Percentiles rank a stretch among this genome's conserved stretches.
Evolutionary conservation across 1,140 invertebrate genomes (phyloP).

Genomic region (Trachymyrmex cornetzi): DNA sequence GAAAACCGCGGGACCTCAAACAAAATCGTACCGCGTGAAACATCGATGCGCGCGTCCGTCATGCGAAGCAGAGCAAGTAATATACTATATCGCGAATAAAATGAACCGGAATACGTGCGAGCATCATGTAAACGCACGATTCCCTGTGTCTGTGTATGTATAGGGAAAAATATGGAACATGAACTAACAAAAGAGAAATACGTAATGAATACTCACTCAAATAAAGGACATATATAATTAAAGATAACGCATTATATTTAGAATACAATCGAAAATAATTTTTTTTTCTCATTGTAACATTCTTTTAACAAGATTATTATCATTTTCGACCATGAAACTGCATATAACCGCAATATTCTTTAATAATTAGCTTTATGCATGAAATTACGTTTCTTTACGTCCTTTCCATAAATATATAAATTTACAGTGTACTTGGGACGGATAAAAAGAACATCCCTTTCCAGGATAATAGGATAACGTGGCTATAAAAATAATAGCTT

Average conservation of each 20-base stretch:
- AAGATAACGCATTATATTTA: conserved; percentile 2
- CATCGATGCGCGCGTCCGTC: conserved; percentile 25
- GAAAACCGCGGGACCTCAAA: conserved; percentile 46
- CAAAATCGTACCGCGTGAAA: conserved; percentile 45
- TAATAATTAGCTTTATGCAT: conserved; percentile 22
- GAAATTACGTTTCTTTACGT: not conserved
- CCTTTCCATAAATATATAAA: conserved; percentile 39
- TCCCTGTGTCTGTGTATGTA: not conserved
- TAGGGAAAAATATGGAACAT: not conserved
- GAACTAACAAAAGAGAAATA: not conserved
- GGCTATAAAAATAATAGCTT: conserved; percentile 48
- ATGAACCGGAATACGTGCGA: conserved; percentile 21
- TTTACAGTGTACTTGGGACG: conserved; percentile 5
- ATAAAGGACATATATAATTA: conserved; percentile 23
- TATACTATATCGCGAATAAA: conserved; percentile 30
- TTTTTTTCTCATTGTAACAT: not conserved
- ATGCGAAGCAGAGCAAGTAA: conserved; percentile 34
- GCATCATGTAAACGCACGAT: conserved; percentile 21
- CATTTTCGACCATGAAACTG: not conserved
- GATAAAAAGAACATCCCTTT: conserved; percentile 16
- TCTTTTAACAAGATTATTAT: conserved; percentile 15
- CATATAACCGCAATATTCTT: conserved; percentile 2
- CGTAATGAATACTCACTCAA: conserved; percentile 24
- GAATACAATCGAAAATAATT: conserved; percentile 35
- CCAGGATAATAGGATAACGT: conserved; percentile 15